Evolutionary conservation across 2,888 invertebrate species (phyloP), one percentile per base, ranked within the genome.

Genomic region (Megalurothrips usitatus): DNA sequence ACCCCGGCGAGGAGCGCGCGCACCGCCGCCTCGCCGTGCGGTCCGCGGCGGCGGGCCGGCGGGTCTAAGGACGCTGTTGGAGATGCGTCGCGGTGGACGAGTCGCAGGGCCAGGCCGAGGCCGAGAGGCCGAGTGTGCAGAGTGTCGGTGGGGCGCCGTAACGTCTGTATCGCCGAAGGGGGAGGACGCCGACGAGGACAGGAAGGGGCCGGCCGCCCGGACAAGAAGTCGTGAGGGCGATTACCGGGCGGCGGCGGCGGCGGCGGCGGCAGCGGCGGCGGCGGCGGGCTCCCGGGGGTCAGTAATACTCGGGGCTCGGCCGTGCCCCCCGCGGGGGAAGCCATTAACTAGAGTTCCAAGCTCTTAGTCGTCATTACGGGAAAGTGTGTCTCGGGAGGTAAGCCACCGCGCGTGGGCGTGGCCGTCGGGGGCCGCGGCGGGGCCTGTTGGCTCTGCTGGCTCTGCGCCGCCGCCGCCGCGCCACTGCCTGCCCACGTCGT

Each of bases 311-410:
- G 2, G 34, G 2, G 34, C 34, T 6, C 34, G 34, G 34, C 34
- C 34, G 34, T 43, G 34, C 34, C 34, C 34, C n/a, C 17, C 68
- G 68, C 68, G 26, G 26, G 23, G 68, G 68, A 75, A 75, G 23
- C 68, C 68, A 75, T 75, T 75, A 75, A 75, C 68, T 75, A 75
- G 68, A 26, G 68, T 23, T 75, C 68, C 68, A 26, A 75, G 68
- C 68, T 75, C 68, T 75, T 75, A 75, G 68, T 23, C 68, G 68
- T 75, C 68, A 75, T 75, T 75, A 75, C 68, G 1, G 68, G 34
- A 43, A 43, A 75, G 68, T 75, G 68, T 75, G 68, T 75, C 68
- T 26, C 23, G 68, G 68, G 17, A n/a, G 58, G 17, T 58, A 58
- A 10, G 58, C 58, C 58, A 58, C 58, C 58, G 58, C 58, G 58